Conservation (phyloP, 2,113 vertebrate species). For the Oncorhynchus gorbuscha region DNA sequence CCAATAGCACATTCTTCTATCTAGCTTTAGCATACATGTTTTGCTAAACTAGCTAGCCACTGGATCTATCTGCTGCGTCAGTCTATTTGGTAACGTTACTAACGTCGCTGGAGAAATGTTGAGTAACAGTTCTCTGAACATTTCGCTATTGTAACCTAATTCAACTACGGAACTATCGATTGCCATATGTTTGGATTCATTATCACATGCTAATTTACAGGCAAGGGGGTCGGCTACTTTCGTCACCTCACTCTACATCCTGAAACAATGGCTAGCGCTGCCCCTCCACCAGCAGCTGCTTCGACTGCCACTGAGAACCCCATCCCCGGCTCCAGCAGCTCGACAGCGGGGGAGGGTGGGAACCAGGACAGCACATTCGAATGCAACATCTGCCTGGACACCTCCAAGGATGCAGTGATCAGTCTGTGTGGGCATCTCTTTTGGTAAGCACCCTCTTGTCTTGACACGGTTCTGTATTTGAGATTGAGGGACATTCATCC, state of each 20-base stretch:
- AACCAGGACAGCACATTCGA: conserved; percentile 96
- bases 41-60: not conserved
- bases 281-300: conserved; percentile 76
- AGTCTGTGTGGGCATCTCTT: conserved; percentile 98
- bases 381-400: conserved; percentile 98
- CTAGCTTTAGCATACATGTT: too few species aligned
- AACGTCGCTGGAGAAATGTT: too few species aligned
- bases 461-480: not conserved
- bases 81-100: too few species aligned
- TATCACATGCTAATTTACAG: not conserved
- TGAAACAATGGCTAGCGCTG: conserved; percentile 86
- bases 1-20: too few species aligned
- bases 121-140: not conserved
- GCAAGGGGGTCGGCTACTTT: not conserved
- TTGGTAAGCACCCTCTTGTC: conserved; percentile 74
- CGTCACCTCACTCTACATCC: not conserved
- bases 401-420: conserved; percentile 97
- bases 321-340: conserved; percentile 74
- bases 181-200: not conserved
- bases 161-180: too few species aligned
- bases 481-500: not conserved
- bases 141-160: not conserved
- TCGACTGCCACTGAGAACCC: conserved; percentile 76
- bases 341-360: conserved; percentile 75
- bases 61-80: too few species aligned